Percentiles rank a stretch among this genome's conserved stretches.
Conservation (phyloP, 1,140 invertebrate genomes). For the Probaryconus sp. region DNA sequence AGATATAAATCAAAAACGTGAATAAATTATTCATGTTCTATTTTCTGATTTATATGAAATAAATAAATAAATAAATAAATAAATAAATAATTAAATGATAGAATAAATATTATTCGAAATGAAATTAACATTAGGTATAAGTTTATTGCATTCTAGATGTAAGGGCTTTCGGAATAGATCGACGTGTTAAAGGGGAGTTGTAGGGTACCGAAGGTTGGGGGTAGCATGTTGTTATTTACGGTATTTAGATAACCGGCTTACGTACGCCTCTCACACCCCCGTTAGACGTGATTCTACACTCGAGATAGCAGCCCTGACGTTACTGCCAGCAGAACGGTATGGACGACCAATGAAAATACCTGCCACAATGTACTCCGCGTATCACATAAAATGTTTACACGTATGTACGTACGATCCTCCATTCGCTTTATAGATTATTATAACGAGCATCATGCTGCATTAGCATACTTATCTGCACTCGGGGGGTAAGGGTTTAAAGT, state of each 20-base stretch:
- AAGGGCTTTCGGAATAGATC: constrained; percentile 48
- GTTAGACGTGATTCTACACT: constrained; percentile 72
- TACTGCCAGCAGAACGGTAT: constrained; percentile 48
- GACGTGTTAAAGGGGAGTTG: constrained; percentile 51
- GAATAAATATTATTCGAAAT: constrained; percentile 2
- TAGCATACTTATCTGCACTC: constrained; percentile 66
- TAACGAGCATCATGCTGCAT: constrained; percentile 68
- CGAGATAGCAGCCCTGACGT: constrained; percentile 66
- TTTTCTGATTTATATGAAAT: too few relatives aligned
- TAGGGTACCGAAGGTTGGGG: constrained; percentile 51
- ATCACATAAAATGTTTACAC: constrained; percentile 32
- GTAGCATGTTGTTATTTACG: constrained; percentile 76
- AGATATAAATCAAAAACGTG: too few relatives aligned
- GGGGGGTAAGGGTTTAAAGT: too few relatives aligned
- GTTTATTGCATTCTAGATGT: constrained; percentile 24
- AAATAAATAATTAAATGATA: constrained; percentile 8
- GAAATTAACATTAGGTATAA: constrained; percentile 7
- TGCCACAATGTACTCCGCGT: constrained; percentile 57
- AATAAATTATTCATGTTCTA: not conserved
- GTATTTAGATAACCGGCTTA: constrained; percentile 78
- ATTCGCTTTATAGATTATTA: constrained; percentile 68
- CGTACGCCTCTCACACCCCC: constrained; percentile 70
- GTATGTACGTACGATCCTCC: constrained; percentile 40
- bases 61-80: constrained; percentile 1
- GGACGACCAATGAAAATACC: constrained; percentile 59